Conservation (phyloP, 2,888 invertebrate genomes). For the Papilio protenor region DNA sequence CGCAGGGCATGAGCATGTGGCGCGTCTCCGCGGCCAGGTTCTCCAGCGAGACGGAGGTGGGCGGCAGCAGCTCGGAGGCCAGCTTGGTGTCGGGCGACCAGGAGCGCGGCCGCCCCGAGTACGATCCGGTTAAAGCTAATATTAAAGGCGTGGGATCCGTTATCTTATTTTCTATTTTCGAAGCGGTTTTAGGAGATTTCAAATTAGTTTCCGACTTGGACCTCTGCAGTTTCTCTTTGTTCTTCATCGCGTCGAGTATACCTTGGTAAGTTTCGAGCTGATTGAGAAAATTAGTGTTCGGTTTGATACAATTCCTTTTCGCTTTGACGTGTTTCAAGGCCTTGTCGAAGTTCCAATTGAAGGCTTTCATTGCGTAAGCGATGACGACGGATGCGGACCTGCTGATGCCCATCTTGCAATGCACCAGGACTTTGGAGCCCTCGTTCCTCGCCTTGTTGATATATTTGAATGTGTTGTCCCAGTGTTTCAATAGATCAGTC, state of each 20-base stretch:
- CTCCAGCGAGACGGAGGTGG: constrained; percentile 88
- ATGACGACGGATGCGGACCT: constrained; percentile 99
- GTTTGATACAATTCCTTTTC: constrained; percentile 96
- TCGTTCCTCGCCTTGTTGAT: constrained; percentile 95
- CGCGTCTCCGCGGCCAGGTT: constrained; percentile 87
- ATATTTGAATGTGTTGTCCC: constrained; percentile 99
- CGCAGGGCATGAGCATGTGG: constrained; percentile 93
- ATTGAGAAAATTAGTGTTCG: constrained; percentile 96
- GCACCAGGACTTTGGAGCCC: constrained; percentile 97
- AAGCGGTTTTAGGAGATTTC: constrained; percentile 87
- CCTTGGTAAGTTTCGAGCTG: constrained; percentile 98
- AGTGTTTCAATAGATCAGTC: constrained; percentile 97
- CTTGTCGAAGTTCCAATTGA: constrained; percentile 95
- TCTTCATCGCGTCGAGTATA: constrained; percentile 98
- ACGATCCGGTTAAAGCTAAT: constrained; percentile 81
- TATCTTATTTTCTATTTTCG: constrained; percentile 83
- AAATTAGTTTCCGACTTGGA: constrained; percentile 97
- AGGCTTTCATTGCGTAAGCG: constrained; percentile 99
- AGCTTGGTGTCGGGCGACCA: constrained; percentile 89
- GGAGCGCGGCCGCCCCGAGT: constrained; percentile 85
- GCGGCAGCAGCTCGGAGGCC: constrained; percentile 85
- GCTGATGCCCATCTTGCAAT: constrained; percentile 99
- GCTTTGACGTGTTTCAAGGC: constrained; percentile 96
- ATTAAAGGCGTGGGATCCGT: constrained; percentile 86
- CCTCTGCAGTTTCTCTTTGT: constrained; percentile 95